Conservation (phyloP, 1,140 invertebrate species). For the Drosophila suzukii region DNA sequence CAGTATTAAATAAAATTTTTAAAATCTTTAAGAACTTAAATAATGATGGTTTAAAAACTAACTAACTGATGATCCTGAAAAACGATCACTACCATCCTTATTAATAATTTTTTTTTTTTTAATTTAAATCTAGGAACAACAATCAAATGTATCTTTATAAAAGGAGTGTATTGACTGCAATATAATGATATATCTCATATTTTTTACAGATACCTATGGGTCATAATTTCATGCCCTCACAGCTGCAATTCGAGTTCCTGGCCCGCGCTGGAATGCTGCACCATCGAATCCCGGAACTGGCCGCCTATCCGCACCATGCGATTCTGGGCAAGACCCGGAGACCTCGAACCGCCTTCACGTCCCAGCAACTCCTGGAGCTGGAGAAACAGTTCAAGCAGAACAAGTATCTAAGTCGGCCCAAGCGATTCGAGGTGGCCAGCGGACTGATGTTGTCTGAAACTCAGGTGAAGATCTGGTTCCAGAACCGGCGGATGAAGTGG, state of each 20-base stretch:
- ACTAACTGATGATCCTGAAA: too few species aligned
- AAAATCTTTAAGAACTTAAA: too few species aligned
- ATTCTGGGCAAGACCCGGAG: conserved; percentile 97
- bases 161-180: background rate
- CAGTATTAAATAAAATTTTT: too few species aligned
- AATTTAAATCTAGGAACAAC: too few species aligned
- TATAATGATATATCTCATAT: background rate
- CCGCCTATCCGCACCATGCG: conserved; percentile 88
- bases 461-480: conserved; percentile 99
- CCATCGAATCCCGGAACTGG: conserved; percentile 90
- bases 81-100: too few species aligned
- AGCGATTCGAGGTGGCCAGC: conserved; percentile 99
- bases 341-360: conserved; percentile 98
- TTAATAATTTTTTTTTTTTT: too few species aligned
- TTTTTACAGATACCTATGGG: conserved; percentile 75
- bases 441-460: conserved; percentile 99
- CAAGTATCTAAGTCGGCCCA: conserved; percentile 99
- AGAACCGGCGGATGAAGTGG: conserved; percentile 98
- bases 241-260: conserved; percentile 93
- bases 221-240: conserved; percentile 87
- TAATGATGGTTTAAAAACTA: too few species aligned
- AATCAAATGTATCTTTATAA: too few species aligned
- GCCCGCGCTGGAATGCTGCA: conserved; percentile 94
- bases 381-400: conserved; percentile 99
- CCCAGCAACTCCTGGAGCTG: conserved; percentile 98